Evolutionary conservation across 1,140 invertebrate genomes (phyloP).

Genomic region (Drosophila paulistorum): DNA sequence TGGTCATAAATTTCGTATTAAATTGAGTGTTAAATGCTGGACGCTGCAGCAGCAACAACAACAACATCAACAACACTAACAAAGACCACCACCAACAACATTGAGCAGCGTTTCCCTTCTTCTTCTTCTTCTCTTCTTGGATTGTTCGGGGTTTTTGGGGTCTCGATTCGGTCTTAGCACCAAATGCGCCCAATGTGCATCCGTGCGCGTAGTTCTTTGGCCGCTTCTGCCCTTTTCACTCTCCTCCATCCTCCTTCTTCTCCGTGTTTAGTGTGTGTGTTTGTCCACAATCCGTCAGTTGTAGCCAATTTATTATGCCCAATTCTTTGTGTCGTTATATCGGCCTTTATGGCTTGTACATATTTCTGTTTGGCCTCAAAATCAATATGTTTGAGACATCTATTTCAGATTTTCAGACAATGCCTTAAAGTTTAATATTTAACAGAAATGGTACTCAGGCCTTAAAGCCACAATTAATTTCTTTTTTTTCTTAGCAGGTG

Average conservation of each 20-base stretch:
- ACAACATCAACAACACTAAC: conserved; percentile 35
- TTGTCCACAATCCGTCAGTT: conserved; percentile 73
- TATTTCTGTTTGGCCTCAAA: not conserved
- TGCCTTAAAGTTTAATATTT: no score
- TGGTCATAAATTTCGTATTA: conserved; percentile 81
- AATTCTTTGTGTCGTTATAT: conserved; percentile 49
- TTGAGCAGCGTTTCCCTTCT: not conserved
- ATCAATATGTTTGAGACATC: not conserved
- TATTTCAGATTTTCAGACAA: not conserved
- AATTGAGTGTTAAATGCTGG: conserved; percentile 81
- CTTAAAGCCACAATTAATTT: no score
- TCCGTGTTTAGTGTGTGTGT: conserved; percentile 13
- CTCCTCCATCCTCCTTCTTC: not conserved
- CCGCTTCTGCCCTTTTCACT: conserved; percentile 11
- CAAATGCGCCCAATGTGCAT: conserved; percentile 63
- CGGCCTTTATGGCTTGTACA: not conserved
- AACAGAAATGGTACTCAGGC: no score
- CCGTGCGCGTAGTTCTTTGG: conserved; percentile 59
- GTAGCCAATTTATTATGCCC: conserved; percentile 76
- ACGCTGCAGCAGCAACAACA: conserved; percentile 51
- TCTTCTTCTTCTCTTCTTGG: not conserved
- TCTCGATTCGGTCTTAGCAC: conserved; percentile 13
- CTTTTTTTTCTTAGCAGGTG: no score
- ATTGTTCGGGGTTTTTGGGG: not conserved
- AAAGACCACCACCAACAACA: not conserved